These are phyloP conservation scores for Drosophila sechellia DNA, from an alignment of 1,140 invertebrate genomes.

Conservation along the genomic window DNA sequence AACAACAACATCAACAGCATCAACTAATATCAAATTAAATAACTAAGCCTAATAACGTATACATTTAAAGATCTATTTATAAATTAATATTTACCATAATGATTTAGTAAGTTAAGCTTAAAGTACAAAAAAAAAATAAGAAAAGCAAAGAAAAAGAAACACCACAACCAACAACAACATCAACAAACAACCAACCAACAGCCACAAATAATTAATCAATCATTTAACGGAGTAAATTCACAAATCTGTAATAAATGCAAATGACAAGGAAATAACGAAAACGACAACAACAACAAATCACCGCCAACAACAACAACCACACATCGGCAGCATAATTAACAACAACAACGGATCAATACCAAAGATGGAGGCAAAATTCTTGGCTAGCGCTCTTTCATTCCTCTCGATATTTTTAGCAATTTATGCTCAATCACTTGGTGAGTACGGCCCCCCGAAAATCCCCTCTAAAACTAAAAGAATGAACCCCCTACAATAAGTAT, in stretches of 20 bases:
- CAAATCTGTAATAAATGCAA: constrained; percentile 67
- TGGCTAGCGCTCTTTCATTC: constrained; percentile 84
- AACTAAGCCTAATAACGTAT: constrained; percentile 57
- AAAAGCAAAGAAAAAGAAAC: constrained; percentile 51
- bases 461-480: not conserved
- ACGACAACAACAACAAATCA: constrained; percentile 43
- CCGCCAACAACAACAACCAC: constrained; percentile 22
- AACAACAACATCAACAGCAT: constrained; percentile 64
- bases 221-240: constrained; percentile 62
- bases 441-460: constrained; percentile 48
- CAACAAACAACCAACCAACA: constrained; percentile 31
- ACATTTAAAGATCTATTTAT: constrained; percentile 58
- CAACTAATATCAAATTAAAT: constrained; percentile 82
- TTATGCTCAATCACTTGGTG: constrained; percentile 83
- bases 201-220: constrained; percentile 57
- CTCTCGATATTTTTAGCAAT: constrained; percentile 85
- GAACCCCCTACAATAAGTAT: constrained; percentile 19
- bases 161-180: constrained; percentile 27
- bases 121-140: constrained; percentile 68
- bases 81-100: constrained; percentile 71
- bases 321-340: constrained; percentile 55
- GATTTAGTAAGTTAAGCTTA: constrained; percentile 78
- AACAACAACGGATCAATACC: constrained; percentile 84
- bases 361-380: constrained; percentile 84
- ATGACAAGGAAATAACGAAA: constrained; percentile 65